Evolutionary conservation across 2,888 invertebrate species (phyloP).

Genomic region (Eilema griseolum): DNA sequence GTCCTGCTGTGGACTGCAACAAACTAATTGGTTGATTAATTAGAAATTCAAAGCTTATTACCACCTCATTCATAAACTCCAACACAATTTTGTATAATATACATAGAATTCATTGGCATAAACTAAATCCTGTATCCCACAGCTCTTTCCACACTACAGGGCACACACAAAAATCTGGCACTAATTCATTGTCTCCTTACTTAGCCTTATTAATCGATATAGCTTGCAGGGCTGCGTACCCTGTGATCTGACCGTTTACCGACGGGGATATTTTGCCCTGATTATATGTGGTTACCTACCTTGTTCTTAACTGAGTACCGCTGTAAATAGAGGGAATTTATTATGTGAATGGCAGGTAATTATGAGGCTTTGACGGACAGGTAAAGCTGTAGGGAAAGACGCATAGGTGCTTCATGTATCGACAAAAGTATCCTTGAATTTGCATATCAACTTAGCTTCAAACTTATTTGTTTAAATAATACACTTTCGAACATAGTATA

Average conservation of each 20-base stretch:
- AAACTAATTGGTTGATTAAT: too few species aligned
- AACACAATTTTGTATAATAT: too few species aligned
- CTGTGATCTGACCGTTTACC: slow-evolving; percentile 53
- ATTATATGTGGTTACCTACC: slow-evolving; percentile 49
- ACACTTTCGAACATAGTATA: too few species aligned
- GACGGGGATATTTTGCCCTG: slow-evolving; percentile 39
- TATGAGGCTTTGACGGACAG: slow-evolving; percentile 5
- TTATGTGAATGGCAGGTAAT: slow-evolving; percentile 17
- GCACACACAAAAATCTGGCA: slow-evolving; percentile 23
- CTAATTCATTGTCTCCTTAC: slow-evolving; percentile 41
- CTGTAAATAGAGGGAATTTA: slow-evolving; percentile 45
- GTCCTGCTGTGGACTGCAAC: too few species aligned
- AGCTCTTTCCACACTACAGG: slow-evolving; percentile 30
- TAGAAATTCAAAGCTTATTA: too few species aligned
- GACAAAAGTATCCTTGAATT: background rate
- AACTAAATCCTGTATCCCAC: background rate
- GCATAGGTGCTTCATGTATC: background rate
- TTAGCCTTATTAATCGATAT: slow-evolving; percentile 50
- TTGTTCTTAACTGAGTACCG: slow-evolving; percentile 46
- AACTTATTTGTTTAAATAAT: background rate
- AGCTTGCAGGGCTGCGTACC: slow-evolving; percentile 34
- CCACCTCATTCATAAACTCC: too few species aligned
- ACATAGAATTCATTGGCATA: background rate
- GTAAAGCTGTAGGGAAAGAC: background rate
- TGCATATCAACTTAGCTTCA: background rate